Base-by-base conservation (phyloP, 2,113 vertebrate species). In the Onychostruthus taczanowskii region DNA sequence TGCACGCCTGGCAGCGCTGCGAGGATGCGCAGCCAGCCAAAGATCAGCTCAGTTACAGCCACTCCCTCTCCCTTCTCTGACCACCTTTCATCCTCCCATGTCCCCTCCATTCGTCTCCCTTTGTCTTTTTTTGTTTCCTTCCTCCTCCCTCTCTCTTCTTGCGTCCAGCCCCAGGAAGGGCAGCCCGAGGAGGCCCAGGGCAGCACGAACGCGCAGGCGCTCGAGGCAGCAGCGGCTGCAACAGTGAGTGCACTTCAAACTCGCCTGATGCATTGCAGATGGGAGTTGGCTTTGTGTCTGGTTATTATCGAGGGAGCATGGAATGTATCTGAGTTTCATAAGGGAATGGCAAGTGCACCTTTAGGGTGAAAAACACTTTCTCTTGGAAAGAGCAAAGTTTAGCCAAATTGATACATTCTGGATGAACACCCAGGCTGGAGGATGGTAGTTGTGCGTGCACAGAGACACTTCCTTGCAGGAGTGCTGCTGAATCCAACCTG, bases 181-280 rank as follows among this genome's bases (percentile, higher is more conserved):
- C 97, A 98, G 62, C 97, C 97, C 47, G 95, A 86, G 97, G 98
- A 98, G 95, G 96, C 96, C 97, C 98, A 97, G 87, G 97, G 95
- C 97, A 98, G 97, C 97, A 94, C 92, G 97, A 98, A 72, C 97
- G 87, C 94, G 85, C 97, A 98, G 97, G 97, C 97, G 97, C 94
- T 98, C 96, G 98, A 98, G 96, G 98, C 97, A 98, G 98, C 97
- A 97, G 95, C 96, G 94, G 97, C 97, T 98, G 98, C 98, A 89
- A 97, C 98, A 98, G 98, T 98, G 98, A 98, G 98, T 98, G 97
- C 93, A 92, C 87, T 94, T 96, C 94, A 85, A 96, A 78, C 87
- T 93, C 87, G 52, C 93, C 83, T 87, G 72, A 94, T 77, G 90
- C 82, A 87, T 80, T 81, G 44, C 87, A 94, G 89, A 91, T 58